Evolutionary conservation across 2,888 invertebrate genomes (phyloP), one percentile per base, ranked within the genome.

Genomic region (Hypolimnas misippus): DNA sequence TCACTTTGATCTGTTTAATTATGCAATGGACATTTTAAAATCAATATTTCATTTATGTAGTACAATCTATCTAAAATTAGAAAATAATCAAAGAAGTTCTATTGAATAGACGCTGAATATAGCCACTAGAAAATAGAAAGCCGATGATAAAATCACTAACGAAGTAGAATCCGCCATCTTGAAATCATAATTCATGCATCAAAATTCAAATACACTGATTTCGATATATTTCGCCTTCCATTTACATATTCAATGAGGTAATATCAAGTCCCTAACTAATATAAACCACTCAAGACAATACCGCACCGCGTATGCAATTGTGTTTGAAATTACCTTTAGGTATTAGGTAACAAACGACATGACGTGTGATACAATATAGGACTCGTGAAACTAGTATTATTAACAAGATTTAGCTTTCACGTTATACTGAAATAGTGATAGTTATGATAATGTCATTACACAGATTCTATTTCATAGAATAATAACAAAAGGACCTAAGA

Each of bases 211-310:
- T 21, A 46, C 19, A 19, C 17, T 25, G 8, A 25, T 46, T 53
- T 42, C 35, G 17, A 35, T 46, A 46, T n/a, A 46, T 44, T 59
- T 46, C n/a, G 29, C 35, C 16, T 33, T 44, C 58, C 52, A 59
- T 59, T 59, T 59, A 17, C 35, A 59, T 53, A 53, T 46, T 46
- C 46, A 46, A 59, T 59, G 59, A 53, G 53, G 53, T 33, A 53
- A 53, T 53, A 53, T 33, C 14, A 33, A 52, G 42, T 52, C 40
- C 42, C 52, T 42, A 53, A 46, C 52, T 59, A 59, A 53, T 59
- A 59, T 53, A 59, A 59, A 46, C 53, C 53, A 60, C 46, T 60
- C 53, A 52, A 54, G 35, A 60, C 59, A 54, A 60, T 49, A 54
- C 29, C 38, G 51, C 31, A 12, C 19, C 42, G 19, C 8, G 17